A percentile compares a stretch with the other conserved stretches of the same genome.
phyloP scores from a whole-genome alignment of 2,113 vertebrate species.

The Patagioenas fasciata region DNA sequence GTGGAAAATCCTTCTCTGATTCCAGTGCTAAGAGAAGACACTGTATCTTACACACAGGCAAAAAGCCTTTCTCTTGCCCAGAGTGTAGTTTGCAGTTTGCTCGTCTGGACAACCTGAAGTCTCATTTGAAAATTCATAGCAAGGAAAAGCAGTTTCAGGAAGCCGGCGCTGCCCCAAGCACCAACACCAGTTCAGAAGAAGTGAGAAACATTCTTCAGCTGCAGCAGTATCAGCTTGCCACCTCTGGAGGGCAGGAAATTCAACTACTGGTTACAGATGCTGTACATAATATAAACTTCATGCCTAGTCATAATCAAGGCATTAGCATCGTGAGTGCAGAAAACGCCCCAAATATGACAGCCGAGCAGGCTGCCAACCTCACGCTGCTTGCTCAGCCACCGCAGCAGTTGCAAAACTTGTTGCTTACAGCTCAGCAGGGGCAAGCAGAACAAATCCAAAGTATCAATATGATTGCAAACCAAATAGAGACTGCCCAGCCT shows the following conservation, averaged over 20 bases:
- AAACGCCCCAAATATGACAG: conserved; percentile 58
- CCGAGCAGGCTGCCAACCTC: conserved; percentile 77
- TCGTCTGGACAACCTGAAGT: conserved; percentile 92
- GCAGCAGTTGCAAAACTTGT: conserved; percentile 81
- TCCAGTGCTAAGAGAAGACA: conserved; percentile 93
- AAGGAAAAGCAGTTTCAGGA: conserved; percentile 81
- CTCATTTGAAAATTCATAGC: conserved; percentile 89
- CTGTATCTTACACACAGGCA: conserved; percentile 89
- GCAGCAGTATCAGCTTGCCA: conserved; percentile 87
- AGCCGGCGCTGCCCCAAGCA: not conserved
- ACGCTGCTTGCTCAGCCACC: conserved; percentile 83
- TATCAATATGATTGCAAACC: conserved; percentile 80
- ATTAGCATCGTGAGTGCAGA: conserved; percentile 85
- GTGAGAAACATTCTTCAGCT: conserved; percentile 84
- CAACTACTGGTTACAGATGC: conserved; percentile 88
- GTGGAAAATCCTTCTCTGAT: conserved; percentile 92
- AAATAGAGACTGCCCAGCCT: conserved; percentile 72
- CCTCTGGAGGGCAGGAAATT: conserved; percentile 86
- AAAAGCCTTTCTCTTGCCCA: conserved; percentile 90
- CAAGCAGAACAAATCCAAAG: conserved; percentile 81
- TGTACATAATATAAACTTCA: conserved; percentile 86
- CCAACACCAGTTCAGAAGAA: conserved; percentile 62
- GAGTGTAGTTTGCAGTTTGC: conserved; percentile 89
- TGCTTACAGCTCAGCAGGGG: conserved; percentile 80
- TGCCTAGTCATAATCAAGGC: conserved; percentile 81